phyloP scores from a whole-genome alignment of 2,113 vertebrate species.

The Brienomyrus brachyistius region DNA sequence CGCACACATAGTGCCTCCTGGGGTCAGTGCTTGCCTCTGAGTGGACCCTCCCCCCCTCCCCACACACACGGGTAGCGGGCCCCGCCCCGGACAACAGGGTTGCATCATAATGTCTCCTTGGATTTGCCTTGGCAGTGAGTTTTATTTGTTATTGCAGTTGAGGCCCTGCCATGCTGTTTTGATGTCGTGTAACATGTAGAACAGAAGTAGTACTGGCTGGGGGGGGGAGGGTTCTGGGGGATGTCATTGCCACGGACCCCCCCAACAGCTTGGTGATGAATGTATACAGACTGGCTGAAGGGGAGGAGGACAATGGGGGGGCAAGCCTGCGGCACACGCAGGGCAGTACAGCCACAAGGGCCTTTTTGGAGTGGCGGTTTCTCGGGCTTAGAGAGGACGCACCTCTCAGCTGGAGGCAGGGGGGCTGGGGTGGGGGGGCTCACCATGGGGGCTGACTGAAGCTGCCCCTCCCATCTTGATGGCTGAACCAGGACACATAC shows the following conservation, averaged over 20 bases:
- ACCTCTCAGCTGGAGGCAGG: not conserved
- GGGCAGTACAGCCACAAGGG: not conserved
- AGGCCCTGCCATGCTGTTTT: not conserved
- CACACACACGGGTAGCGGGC: not conserved
- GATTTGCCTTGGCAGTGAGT: not conserved
- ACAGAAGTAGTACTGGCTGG: not conserved
- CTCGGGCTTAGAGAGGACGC: not conserved
- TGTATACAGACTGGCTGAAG: not conserved
- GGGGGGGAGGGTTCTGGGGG: not conserved
- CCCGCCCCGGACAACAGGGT: not conserved
- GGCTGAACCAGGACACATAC: conserved; percentile 7
- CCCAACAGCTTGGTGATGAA: not conserved
- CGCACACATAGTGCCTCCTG: not conserved
- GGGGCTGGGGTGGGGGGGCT: too few relatives aligned
- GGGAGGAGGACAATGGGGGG: not conserved
- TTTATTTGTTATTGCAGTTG: not conserved
- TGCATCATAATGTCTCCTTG: not conserved
- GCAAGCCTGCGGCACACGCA: not conserved
- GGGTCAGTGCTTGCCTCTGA: not conserved
- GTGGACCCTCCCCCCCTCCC: not conserved
- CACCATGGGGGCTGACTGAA: not conserved
- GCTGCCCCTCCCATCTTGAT: not conserved
- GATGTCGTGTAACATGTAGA: not conserved
- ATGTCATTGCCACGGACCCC: not conserved
- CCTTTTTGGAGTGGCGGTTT: not conserved